phyloP scores from a whole-genome alignment of 1,140 invertebrate genomes.

The Neocloeon triangulifer region DNA sequence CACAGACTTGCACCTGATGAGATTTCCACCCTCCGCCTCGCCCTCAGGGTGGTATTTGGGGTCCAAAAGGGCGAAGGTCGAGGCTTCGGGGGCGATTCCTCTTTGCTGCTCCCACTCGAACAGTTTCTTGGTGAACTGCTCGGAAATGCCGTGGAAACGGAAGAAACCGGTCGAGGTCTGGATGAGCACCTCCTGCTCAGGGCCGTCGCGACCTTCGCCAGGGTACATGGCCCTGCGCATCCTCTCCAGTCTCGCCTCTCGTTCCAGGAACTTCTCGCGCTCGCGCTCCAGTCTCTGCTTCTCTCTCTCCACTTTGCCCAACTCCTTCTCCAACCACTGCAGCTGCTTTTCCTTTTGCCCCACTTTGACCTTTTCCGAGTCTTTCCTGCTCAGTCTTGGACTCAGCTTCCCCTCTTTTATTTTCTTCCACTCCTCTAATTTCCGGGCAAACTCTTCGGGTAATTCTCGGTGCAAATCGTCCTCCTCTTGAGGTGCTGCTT shows the following conservation, averaged over 20 bases:
- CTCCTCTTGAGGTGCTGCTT: constrained; percentile 14
- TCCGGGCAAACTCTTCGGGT: constrained; percentile 24
- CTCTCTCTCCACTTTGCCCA: constrained; percentile 33
- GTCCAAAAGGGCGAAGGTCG: constrained; percentile 51
- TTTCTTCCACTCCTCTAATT: constrained; percentile 28
- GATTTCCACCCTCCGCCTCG: too few species aligned
- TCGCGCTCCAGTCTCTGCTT: constrained; percentile 33
- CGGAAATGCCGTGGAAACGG: constrained; percentile 62
- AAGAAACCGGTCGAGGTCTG: constrained; percentile 59
- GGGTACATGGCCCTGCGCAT: constrained; percentile 28
- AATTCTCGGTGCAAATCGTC: constrained; percentile 15
- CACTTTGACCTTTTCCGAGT: constrained; percentile 12
- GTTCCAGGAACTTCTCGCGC: constrained; percentile 30
- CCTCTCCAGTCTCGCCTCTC: constrained; percentile 34
- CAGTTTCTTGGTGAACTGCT: constrained; percentile 67
- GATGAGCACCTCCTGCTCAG: constrained; percentile 46
- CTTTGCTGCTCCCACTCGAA: constrained; percentile 77
- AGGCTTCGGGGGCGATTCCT: constrained; percentile 55
- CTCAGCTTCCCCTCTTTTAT: constrained; percentile 14
- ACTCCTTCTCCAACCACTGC: constrained; percentile 29
- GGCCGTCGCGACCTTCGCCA: constrained; percentile 15
- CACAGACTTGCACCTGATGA: constrained; percentile 41
- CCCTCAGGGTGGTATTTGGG: constrained; percentile 23
- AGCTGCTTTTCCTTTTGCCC: constrained; percentile 25
- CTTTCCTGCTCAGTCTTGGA: constrained; percentile 16